Evolutionary conservation across 2,113 vertebrate species (phyloP), one percentile per base, ranked within the genome.

Genomic region (Sapajus apella): DNA sequence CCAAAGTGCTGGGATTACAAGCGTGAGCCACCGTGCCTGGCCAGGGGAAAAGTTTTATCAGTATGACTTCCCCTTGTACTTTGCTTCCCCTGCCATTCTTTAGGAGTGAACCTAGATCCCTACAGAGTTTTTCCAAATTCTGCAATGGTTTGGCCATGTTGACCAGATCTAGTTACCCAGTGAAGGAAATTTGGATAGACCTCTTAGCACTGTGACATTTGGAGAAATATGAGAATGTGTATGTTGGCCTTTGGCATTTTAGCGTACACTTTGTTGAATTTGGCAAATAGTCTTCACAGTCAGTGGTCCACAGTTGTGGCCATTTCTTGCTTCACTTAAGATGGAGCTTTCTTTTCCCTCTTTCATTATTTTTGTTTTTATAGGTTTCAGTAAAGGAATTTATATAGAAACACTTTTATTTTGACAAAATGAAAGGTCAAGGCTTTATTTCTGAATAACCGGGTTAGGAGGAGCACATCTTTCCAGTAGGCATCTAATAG

Each of bases 401-500:
- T 55, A 84, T 12, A 21, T 92, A 52, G 30, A 92, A 90, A 81
- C 18, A 8, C 1, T 58, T 81, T 92, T 87, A 61, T 92, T 96
- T 81, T 72, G 70, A 25, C 61, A 93, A 37, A 81, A 14, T 76
- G 27, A 5, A 95, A 76, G 6, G 23, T 81, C 68, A 66, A 50
- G 40, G 27, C 30, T 92, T 1, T 76, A 21, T 86, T 96, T 95
- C 56, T 91, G 66, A 97, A 55, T 66, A 93, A 83, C 16, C 47
- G 10, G 18, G 61, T 95, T 70, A 89, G 47, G 45, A 88, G 8
- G 75, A 87, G 25, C 21, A 70, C 23, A 61, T 91, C 43, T 91
- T 88, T 94, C 32, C 76, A 52, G 45, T 75, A 73, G 58, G 18
- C 18, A 35, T 40, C 55, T 84, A 75, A 85, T 4, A 95, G 35